phyloP scores from a whole-genome alignment of 2,113 vertebrate genomes.

The Typhlomys cinereus region DNA sequence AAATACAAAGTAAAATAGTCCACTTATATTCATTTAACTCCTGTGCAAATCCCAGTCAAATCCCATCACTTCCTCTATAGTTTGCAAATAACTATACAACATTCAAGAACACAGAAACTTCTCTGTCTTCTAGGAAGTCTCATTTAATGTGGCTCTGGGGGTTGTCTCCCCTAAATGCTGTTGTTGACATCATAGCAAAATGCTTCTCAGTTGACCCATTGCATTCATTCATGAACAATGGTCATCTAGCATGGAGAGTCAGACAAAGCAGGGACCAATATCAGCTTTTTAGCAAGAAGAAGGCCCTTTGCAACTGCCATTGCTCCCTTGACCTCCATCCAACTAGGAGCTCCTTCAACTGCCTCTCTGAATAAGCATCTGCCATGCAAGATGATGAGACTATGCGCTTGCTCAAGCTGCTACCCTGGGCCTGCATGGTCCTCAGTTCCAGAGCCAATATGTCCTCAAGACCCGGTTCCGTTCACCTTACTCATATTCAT shows the following conservation, averaged over 20 bases:
- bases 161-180: not conserved
- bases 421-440: not conserved
- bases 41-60: not conserved
- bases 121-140: not conserved
- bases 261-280: not conserved
- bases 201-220: not conserved
- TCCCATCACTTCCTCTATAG: not conserved
- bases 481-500: accelerated
- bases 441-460: not conserved
- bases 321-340: not conserved
- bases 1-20: constrained; percentile 2
- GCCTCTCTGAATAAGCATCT: not conserved
- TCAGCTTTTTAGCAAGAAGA: not conserved
- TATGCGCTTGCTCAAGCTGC: not conserved
- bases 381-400: not conserved
- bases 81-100: not conserved
- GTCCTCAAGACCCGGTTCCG: not conserved
- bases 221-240: not conserved
- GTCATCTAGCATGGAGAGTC: accelerated
- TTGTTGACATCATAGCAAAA: not conserved
- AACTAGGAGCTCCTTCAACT: not conserved
- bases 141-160: not conserved
- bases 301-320: not conserved
- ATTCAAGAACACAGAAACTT: not conserved
- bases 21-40: not conserved